Evolutionary conservation across 2,113 vertebrate species (phyloP).

Genomic region (Pterocles burchelli): DNA sequence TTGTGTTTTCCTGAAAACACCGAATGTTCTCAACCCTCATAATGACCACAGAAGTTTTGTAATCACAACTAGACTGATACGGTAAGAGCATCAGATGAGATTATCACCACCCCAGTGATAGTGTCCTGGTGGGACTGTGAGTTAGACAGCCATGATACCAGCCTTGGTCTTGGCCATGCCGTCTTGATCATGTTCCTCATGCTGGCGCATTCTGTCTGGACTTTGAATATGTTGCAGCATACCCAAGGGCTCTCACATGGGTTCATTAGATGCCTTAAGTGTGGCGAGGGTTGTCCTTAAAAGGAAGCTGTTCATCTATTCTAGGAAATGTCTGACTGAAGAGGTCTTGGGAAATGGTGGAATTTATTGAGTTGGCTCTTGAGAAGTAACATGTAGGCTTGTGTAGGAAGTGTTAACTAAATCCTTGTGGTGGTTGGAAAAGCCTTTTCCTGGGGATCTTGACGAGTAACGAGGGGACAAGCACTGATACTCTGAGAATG

Average conservation of each 20-base stretch:
- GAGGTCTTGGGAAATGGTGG: background rate
- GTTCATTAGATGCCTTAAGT: background rate
- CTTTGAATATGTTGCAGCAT: background rate
- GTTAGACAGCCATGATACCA: accelerated
- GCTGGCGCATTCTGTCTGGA: background rate
- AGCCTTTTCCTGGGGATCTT: background rate
- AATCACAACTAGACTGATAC: no score
- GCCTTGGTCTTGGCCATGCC: accelerated
- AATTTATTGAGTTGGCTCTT: background rate
- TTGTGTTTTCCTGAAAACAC: background rate
- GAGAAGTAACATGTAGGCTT: background rate
- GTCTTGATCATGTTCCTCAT: accelerated
- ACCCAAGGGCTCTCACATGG: accelerated
- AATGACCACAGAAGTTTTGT: background rate
- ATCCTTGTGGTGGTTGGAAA: background rate
- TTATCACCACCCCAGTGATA: background rate
- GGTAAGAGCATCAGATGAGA: no score
- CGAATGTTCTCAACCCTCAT: background rate
- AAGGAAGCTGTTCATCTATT: background rate
- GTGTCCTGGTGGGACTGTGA: background rate
- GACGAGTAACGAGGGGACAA: background rate
- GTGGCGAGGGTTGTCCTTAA: accelerated
- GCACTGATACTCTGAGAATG: background rate
- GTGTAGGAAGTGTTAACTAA: background rate
- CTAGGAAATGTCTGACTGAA: background rate